phyloP scores from a whole-genome alignment of 2,113 vertebrate genomes.

The Podilymbus podiceps region DNA sequence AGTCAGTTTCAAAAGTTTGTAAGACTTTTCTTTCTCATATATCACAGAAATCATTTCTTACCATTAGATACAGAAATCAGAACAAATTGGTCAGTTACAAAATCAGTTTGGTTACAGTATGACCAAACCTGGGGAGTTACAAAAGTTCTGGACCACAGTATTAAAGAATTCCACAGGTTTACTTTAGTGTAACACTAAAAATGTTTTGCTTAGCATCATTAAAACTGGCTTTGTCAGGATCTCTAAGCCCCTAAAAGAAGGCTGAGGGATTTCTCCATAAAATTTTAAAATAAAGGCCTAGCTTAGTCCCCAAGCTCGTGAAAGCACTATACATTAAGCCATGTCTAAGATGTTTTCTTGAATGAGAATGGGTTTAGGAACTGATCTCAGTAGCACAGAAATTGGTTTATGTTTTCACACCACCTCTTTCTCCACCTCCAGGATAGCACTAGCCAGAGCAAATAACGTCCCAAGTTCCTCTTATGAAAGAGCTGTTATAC shows the following conservation, averaged over 20 bases:
- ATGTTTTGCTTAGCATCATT: background rate
- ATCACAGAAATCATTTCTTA: conserved; percentile 25
- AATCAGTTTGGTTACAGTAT: background rate
- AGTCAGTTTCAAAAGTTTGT: background rate
- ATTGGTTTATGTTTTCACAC: background rate
- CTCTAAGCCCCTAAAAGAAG: background rate
- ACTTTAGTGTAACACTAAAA: background rate
- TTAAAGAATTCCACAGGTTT: background rate
- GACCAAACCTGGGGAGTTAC: background rate
- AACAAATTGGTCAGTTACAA: no score
- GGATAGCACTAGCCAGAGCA: background rate
- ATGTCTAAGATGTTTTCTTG: background rate
- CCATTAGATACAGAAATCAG: no score
- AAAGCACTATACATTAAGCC: background rate
- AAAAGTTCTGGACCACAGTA: background rate
- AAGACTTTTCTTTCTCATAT: conserved; percentile 9
- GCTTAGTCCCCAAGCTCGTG: background rate
- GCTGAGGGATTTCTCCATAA: background rate
- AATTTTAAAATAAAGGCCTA: background rate
- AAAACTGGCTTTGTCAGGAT: background rate
- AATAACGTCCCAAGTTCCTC: background rate
- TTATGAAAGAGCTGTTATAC: background rate
- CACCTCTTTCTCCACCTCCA: background rate
- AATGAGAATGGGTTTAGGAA: background rate
- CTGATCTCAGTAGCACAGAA: background rate